Percentiles rank a stretch among this genome's conserved stretches.
Evolutionary conservation across 1,140 invertebrate genomes (phyloP).

Genomic region (Nasonia longicornis): DNA sequence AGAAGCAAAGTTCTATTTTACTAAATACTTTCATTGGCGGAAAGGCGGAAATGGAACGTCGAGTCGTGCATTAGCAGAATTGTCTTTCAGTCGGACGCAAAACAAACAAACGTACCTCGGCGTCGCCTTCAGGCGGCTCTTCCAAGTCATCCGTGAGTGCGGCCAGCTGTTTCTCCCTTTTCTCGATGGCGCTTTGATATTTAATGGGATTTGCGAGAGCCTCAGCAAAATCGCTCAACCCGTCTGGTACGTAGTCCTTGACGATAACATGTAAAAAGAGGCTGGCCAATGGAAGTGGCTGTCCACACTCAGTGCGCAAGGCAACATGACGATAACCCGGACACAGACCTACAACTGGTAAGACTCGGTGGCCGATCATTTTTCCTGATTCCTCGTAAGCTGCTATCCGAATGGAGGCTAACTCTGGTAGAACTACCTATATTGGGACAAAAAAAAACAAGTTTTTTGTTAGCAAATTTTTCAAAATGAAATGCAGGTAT

Average conservation of each 20-base stretch:
- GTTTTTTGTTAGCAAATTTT: not conserved
- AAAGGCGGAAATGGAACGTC: not conserved
- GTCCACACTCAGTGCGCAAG: conserved; percentile 92
- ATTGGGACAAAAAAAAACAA: conserved; percentile 10
- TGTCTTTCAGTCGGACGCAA: not conserved
- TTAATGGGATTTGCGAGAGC: conserved; percentile 97
- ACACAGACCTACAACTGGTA: conserved; percentile 95
- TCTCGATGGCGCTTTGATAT: conserved; percentile 94
- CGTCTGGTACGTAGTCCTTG: conserved; percentile 98
- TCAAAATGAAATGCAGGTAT: not conserved
- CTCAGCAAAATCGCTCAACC: conserved; percentile 92
- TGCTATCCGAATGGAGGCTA: conserved; percentile 94
- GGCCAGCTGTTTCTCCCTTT: conserved; percentile 89
- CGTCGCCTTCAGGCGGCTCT: conserved; percentile 69
- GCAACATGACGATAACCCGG: conserved; percentile 93
- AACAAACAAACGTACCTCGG: conserved; percentile 55
- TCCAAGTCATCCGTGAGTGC: conserved; percentile 87
- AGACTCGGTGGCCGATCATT: conserved; percentile 94
- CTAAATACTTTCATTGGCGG: conserved; percentile 35
- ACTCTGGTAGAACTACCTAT: conserved; percentile 95
- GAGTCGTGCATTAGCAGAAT: not conserved
- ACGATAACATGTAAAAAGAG: conserved; percentile 94
- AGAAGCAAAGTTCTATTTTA: not conserved
- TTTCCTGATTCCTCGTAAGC: conserved; percentile 97
- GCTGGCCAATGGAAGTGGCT: conserved; percentile 89